phyloP scores from a whole-genome alignment of 2,888 invertebrate species.

The Conus canariensis region DNA sequence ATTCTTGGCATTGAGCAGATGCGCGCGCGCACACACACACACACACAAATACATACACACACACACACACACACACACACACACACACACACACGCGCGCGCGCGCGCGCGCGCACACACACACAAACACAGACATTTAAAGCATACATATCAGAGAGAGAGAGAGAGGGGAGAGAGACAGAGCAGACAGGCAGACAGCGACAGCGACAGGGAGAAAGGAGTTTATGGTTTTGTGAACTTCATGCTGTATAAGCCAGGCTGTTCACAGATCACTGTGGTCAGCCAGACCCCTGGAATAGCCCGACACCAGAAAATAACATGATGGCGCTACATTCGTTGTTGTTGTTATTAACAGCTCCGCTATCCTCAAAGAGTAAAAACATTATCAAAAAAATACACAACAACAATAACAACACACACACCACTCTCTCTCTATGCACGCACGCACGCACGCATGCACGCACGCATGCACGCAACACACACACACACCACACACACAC shows the following conservation, averaged over 20 bases:
- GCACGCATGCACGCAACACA: background rate
- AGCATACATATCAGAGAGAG: too few relatives aligned
- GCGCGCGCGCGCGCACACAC: too few relatives aligned
- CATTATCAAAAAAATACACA: background rate
- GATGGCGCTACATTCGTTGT: conserved; percentile 72
- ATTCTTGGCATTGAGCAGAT: too few relatives aligned
- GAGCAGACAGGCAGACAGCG: too few relatives aligned
- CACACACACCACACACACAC: too few relatives aligned
- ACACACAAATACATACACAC: background rate
- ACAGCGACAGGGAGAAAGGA: too few relatives aligned
- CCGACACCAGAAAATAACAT: conserved; percentile 54
- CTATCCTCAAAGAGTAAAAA: background rate
- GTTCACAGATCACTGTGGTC: conserved; percentile 49
- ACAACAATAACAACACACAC: background rate
- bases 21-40: background rate
- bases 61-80: conserved; percentile 46
- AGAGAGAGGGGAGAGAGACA: too few relatives aligned
- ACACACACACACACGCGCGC: background rate
- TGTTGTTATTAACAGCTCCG: background rate
- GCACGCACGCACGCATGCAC: background rate
- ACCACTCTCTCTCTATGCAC: too few relatives aligned
- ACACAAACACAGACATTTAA: too few relatives aligned
- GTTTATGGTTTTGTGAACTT: too few relatives aligned
- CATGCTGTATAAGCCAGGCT: conserved; percentile 39
- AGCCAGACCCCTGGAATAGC: conserved; percentile 65